Evolutionary conservation across 2,888 invertebrate genomes (phyloP).

Genomic region (Conus canariensis): DNA sequence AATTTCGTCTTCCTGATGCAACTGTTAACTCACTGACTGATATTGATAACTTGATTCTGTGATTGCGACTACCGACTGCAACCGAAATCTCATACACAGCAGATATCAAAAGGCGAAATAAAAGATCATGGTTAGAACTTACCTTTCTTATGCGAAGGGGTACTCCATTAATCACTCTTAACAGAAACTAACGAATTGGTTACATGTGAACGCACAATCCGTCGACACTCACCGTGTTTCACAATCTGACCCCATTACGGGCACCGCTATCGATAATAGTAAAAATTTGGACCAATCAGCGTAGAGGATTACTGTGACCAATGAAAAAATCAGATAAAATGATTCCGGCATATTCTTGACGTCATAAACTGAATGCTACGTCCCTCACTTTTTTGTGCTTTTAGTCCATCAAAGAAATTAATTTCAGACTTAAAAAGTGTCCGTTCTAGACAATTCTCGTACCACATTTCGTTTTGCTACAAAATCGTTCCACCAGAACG

Average conservation of each 20-base stretch:
- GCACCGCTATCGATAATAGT: background rate
- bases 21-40: no score
- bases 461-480: background rate
- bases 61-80: no score
- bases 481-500: no score
- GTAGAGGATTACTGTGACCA: background rate
- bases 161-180: background rate
- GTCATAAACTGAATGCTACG: background rate
- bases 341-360: background rate
- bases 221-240: background rate
- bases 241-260: conserved; percentile 7
- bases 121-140: no score
- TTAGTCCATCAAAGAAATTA: background rate
- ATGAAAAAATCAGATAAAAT: conserved; percentile 7
- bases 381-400: background rate
- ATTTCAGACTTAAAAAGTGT: background rate
- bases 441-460: background rate
- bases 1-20: no score
- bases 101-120: no score
- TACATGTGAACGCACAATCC: background rate
- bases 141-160: background rate
- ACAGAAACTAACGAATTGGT: background rate
- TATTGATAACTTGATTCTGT: no score
- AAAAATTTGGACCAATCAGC: background rate
- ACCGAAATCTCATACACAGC: no score